These are phyloP conservation scores for Caenorhabditis macrosperma DNA, from an alignment of 2,888 invertebrate genomes.

Conservation along the genomic window DNA sequence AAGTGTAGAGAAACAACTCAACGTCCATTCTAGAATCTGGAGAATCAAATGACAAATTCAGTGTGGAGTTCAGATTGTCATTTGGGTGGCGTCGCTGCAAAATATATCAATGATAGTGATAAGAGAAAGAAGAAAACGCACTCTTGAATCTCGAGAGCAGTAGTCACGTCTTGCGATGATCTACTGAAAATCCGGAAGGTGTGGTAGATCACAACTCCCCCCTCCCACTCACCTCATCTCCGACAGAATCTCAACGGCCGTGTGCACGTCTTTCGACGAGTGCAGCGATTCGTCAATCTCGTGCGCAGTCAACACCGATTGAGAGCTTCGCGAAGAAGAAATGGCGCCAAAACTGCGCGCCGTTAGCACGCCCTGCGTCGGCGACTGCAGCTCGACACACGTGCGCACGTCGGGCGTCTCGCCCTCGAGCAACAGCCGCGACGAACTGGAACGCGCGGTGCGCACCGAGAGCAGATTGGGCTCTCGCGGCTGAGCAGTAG, in stretches of 20 bases:
- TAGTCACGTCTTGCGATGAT: slow-evolving; percentile 46
- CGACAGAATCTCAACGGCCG: slow-evolving; percentile 38
- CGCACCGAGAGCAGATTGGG: slow-evolving; percentile 37
- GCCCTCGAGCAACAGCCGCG: not conserved
- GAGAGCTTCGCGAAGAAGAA: slow-evolving; percentile 22
- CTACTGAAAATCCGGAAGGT: slow-evolving; percentile 6
- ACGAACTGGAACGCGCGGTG: slow-evolving; percentile 29
- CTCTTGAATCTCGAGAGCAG: slow-evolving; percentile 47
- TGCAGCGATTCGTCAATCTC: slow-evolving; percentile 29
- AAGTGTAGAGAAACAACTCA: too few relatives aligned
- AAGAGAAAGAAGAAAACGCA: slow-evolving; percentile 3
- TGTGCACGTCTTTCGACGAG: slow-evolving; percentile 53
- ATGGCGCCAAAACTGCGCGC: slow-evolving; percentile 26
- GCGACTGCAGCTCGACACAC: slow-evolving; percentile 32
- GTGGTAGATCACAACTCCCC: not conserved
- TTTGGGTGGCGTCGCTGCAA: too few relatives aligned
- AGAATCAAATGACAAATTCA: too few relatives aligned
- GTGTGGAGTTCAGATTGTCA: too few relatives aligned
- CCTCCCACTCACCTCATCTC: slow-evolving; percentile 11
- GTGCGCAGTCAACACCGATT: slow-evolving; percentile 30
- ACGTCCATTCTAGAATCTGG: too few relatives aligned
- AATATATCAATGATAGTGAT: too few relatives aligned
- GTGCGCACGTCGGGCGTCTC: slow-evolving; percentile 41
- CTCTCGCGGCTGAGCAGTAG: slow-evolving; percentile 27
- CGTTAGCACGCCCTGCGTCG: slow-evolving; percentile 45